Percentiles rank a stretch among this genome's conserved stretches.
phyloP scores from a whole-genome alignment of 2,797 vertebrate species.

The Enteromius unitaeniatus region DNA sequence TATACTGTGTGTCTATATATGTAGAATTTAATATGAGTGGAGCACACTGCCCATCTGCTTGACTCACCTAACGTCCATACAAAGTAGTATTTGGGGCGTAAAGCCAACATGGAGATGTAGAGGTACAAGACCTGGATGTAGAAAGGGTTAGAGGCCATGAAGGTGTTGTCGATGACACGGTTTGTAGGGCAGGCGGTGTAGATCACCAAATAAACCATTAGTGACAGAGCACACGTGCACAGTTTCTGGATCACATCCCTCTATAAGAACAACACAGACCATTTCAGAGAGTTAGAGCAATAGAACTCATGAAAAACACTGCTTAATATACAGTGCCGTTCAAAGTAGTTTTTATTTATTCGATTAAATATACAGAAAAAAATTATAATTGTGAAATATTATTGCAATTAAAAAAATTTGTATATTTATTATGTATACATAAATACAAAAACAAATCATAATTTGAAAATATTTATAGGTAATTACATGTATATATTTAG shows the following conservation, averaged over 20 bases:
- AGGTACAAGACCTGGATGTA: conserved; percentile 87
- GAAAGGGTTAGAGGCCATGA: conserved; percentile 85
- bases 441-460: too few species aligned
- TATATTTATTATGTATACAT: too few species aligned
- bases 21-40: background rate
- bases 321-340: background rate
- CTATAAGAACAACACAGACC: conserved; percentile 69
- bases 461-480: too few species aligned
- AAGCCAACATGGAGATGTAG: conserved; percentile 91
- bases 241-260: conserved; percentile 90
- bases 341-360: background rate
- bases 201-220: conserved; percentile 89
- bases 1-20: background rate
- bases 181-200: conserved; percentile 88
- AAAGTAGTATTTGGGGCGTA: conserved; percentile 98
- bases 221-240: conserved; percentile 87
- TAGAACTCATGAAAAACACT: background rate
- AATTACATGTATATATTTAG: too few species aligned
- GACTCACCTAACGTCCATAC: conserved; percentile 96
- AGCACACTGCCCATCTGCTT: background rate
- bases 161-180: conserved; percentile 84
- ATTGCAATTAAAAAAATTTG: too few species aligned
- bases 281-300: background rate
- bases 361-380: background rate
- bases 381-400: background rate